These are phyloP conservation scores for Cryptus armator DNA, from an alignment of 2,888 invertebrate species.

Conservation along the genomic window DNA sequence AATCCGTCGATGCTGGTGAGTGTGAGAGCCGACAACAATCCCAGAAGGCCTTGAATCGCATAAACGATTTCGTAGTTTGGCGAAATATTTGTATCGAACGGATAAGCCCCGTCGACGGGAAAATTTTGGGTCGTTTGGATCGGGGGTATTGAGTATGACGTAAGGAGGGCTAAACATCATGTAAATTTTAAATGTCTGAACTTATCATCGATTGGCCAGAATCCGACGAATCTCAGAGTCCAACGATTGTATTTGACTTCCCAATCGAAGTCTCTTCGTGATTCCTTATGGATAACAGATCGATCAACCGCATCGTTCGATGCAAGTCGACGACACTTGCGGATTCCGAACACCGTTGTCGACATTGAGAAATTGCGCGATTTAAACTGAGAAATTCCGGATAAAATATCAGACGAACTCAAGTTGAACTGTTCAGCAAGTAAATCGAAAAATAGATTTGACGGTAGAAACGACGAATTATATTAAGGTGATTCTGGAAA, in stretches of 20 bases:
- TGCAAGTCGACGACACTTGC: too few relatives aligned
- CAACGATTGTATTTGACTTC: constrained; percentile 15
- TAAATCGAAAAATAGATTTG: too few relatives aligned
- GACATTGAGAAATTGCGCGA: too few relatives aligned
- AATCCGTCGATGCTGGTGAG: constrained; percentile 28
- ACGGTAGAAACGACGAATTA: too few relatives aligned
- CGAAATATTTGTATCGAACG: constrained; percentile 51
- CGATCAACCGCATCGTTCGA: too few relatives aligned
- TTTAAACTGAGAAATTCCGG: too few relatives aligned
- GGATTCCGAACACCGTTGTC: too few relatives aligned
- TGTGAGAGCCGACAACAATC: not conserved
- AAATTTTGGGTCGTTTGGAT: constrained; percentile 39
- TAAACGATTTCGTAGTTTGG: constrained; percentile 64
- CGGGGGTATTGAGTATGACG: not conserved
- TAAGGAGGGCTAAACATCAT: not conserved
- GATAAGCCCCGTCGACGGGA: constrained; percentile 53
- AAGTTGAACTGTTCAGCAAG: too few relatives aligned
- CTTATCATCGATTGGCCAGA: constrained; percentile 57
- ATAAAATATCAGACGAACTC: too few relatives aligned
- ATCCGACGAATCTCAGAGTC: constrained; percentile 1
- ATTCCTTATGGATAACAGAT: too few relatives aligned
- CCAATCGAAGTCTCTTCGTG: not conserved
- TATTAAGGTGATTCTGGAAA: too few relatives aligned
- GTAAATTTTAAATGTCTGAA: constrained; percentile 30
- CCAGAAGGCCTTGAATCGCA: constrained; percentile 34